Percentiles rank a stretch among this genome's conserved stretches.
These are phyloP conservation scores for Pygoscelis antarcticus DNA, from an alignment of 2,113 vertebrate species.

Conservation along the genomic window DNA sequence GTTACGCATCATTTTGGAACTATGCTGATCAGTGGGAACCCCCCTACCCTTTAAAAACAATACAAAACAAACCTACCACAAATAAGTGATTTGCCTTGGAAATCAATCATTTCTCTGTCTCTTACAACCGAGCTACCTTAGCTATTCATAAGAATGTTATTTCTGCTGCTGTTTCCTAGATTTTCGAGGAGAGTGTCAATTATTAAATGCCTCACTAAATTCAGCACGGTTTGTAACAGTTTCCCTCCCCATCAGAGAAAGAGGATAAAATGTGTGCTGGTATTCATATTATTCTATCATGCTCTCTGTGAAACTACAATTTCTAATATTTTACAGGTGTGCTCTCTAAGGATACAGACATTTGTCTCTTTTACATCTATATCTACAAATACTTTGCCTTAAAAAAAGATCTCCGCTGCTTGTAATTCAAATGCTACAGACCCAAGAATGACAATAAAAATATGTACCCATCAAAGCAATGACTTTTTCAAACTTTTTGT, in stretches of 20 bases:
- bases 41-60: slow-evolving; percentile 30
- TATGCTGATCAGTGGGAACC: neutral
- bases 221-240: slow-evolving; percentile 9
- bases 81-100: slow-evolving; percentile 46
- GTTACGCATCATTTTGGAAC: slow-evolving; percentile 22
- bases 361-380: neutral
- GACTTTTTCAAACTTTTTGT: slow-evolving; percentile 74
- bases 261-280: slow-evolving; percentile 45
- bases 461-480: slow-evolving; percentile 58
- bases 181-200: slow-evolving; percentile 52
- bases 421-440: slow-evolving; percentile 32
- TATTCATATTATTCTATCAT: neutral
- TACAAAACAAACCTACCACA: slow-evolving; percentile 21
- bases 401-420: neutral
- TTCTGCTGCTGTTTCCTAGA: slow-evolving; percentile 51
- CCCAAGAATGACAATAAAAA: slow-evolving; percentile 51
- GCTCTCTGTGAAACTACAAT: neutral
- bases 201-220: slow-evolving; percentile 57
- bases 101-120: slow-evolving; percentile 6
- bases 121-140: slow-evolving; percentile 28
- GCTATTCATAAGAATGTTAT: slow-evolving; percentile 48
- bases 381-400: neutral
- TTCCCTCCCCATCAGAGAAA: slow-evolving; percentile 42
- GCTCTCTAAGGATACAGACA: neutral
- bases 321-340: slow-evolving; percentile 62